Base-by-base conservation (phyloP, 2,113 vertebrate species). In the Pantherophis guttatus region DNA sequence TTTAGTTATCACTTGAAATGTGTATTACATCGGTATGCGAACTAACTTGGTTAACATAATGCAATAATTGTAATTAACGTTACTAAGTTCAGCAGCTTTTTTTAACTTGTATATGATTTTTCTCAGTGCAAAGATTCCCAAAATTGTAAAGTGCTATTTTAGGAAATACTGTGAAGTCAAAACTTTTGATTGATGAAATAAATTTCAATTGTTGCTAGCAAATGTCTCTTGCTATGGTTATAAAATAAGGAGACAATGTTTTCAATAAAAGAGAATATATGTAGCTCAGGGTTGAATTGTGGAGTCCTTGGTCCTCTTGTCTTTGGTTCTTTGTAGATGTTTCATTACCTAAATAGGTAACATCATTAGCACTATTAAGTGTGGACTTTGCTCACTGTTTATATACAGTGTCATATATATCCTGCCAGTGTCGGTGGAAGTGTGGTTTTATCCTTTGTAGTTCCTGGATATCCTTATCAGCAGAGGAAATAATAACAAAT, bases 51-150 rank as follows among this genome's bases (percentile, higher is more conserved):
- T 94, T 94, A 95, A 91, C 89, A 93, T 91, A 95, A 93, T 91
- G 33, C 59, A 19, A 93, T 96, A 23, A 92, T 95, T 95, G 96
- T 90, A 26, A 94, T 91, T 75, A 96, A 92, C 93, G 95, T 92
- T 94, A 94, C 65, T 92, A 75, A 95, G 95, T 96, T 94, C 89
- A 94, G 93, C 94, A 95, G 94, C 90, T 96, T 94, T 96, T 48
- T 94, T 88, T 91, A 96, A 94, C 93, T 55, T 81, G 95, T 95
- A 90, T 90, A 59, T 95, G 75, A 94, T 94, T 95, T 97, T 96
- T 93, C 91, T 58, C 94, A 93, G 93, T 48, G 88, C 44, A 19
- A 88, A 93, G 94, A 88, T 92, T 90, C 96, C 93, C 93, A 95
- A 91, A 91, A 3, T 75, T 94, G 2, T 81, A 90, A 94, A 65